Base-by-base conservation (phyloP, 2,888 invertebrate species). In the Orchestes rusci region DNA sequence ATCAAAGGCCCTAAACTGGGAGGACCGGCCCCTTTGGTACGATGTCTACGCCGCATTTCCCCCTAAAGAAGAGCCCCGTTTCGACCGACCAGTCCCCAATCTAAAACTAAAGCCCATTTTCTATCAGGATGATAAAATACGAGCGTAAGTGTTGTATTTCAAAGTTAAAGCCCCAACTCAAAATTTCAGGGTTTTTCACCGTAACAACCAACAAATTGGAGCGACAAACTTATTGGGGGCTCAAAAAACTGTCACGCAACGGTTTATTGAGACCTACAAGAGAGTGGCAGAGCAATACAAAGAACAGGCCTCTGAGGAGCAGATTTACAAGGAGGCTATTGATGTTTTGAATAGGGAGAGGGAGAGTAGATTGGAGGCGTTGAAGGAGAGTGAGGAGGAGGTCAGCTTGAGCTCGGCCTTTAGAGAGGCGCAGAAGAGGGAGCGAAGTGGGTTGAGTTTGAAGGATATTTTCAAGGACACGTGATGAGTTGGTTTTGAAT, bases 11-110 rank as follows among this genome's bases (percentile, higher is more conserved):
- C 71, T 94, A 66, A 82, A 79, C 61, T 72, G 79, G 43, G 82
- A 84, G 54, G 91, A 95, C 58, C 76, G 84, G 52, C 97, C 97
- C 0, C 48, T 96, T 7, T 97, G 97, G 97, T 92, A 84, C 63
- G 87, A 91, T 62, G 71, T 97, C 16, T 96, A 94, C 64, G 79
- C 80, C 67, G 80, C 85, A 1, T 93, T 92, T 70, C 96, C 96
- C 4, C 96, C 97, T 1, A 79, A 80, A 53, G 69, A 79, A 32
- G 88, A 90, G 59, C 96, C 96, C 4, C 72, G 74, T 48, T 88
- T 74, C 68, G 82, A 85, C 53, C 74, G 82, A 59, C 76, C 79
- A 3, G 75, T 73, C 20, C 74, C 79, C 1, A 75, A 77, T 46
- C 69, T 74, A 7, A 72, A 77, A 8, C 67, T 91, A 7, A 75